phyloP scores from a whole-genome alignment of 2,797 vertebrate genomes.

The Dryobates pubescens region DNA sequence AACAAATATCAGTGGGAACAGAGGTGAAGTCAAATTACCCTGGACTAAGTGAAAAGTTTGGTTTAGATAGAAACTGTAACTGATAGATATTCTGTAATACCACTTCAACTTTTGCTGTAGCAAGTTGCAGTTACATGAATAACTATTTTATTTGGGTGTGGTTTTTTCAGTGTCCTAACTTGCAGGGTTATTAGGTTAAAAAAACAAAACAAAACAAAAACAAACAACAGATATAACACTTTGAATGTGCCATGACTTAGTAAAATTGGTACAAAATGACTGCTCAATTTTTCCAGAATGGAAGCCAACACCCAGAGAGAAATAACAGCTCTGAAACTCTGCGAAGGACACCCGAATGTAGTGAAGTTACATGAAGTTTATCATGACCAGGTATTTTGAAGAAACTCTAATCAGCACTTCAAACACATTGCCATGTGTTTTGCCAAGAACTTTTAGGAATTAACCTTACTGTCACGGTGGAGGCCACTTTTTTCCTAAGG shows the following conservation, averaged over 20 bases:
- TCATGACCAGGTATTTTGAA: constrained; percentile 91
- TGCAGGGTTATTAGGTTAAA: not conserved
- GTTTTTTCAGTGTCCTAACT: not conserved
- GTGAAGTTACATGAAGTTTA: constrained; percentile 95
- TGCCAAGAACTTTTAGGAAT: not conserved
- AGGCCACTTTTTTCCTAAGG: not conserved
- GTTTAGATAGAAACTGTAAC: not conserved
- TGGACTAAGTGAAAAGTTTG: not conserved
- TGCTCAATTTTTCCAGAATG: constrained; percentile 84
- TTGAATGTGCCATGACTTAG: not conserved
- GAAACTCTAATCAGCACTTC: not conserved
- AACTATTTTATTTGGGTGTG: not conserved
- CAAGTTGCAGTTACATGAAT: constrained; percentile 10
- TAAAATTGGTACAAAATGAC: constrained; percentile 33
- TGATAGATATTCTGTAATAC: not conserved
- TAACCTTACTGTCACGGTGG: not conserved
- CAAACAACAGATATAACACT: not conserved
- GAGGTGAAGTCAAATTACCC: constrained; percentile 39
- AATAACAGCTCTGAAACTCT: constrained; percentile 95
- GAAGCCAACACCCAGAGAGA: constrained; percentile 96
- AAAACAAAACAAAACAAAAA: not conserved
- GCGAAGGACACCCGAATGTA: constrained; percentile 95
- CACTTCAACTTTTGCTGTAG: not conserved
- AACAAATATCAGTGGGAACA: not conserved
- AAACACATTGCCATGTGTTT: not conserved